Conservation (phyloP, 92 coral and sea anemone genomes). For the Umimayanthus kanabou region DNA sequence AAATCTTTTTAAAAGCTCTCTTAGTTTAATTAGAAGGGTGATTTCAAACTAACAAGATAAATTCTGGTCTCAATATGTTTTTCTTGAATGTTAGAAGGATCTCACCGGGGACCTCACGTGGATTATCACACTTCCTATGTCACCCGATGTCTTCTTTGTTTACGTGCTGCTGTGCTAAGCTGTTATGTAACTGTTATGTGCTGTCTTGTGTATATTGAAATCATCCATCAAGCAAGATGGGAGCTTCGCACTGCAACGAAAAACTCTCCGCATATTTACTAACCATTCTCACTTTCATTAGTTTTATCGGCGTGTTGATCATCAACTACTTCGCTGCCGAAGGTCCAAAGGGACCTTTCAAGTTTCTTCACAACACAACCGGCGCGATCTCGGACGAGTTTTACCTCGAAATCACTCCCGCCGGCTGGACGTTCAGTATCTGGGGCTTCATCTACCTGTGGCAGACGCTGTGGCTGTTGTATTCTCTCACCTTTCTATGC, state of each 20-base stretch:
- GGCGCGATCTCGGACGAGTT: slow-evolving; percentile 55
- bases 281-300: not conserved
- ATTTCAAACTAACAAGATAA: too few species aligned
- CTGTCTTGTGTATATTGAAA: too few species aligned
- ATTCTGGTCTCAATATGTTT: too few species aligned
- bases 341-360: slow-evolving; percentile 21
- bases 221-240: not conserved
- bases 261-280: not conserved
- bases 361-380: slow-evolving; percentile 60
- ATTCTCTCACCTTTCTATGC: slow-evolving; percentile 70
- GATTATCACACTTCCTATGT: not conserved
- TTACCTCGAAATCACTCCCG: slow-evolving; percentile 74
- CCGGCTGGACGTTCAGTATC: slow-evolving; percentile 78
- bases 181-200: not conserved
- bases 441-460: slow-evolving; percentile 82
- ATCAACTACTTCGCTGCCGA: slow-evolving; percentile 23
- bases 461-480: slow-evolving; percentile 79
- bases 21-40: too few species aligned
- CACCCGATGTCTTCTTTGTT: not conserved
- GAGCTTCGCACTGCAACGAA: not conserved
- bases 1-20: too few species aligned
- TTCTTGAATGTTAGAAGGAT: too few species aligned
- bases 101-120: not conserved
- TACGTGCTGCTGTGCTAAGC: not conserved
- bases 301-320: not conserved